Evolutionary conservation across 1,140 invertebrate genomes (phyloP), one percentile per base, ranked within the genome.

Genomic region (Medauroidea extradentata): DNA sequence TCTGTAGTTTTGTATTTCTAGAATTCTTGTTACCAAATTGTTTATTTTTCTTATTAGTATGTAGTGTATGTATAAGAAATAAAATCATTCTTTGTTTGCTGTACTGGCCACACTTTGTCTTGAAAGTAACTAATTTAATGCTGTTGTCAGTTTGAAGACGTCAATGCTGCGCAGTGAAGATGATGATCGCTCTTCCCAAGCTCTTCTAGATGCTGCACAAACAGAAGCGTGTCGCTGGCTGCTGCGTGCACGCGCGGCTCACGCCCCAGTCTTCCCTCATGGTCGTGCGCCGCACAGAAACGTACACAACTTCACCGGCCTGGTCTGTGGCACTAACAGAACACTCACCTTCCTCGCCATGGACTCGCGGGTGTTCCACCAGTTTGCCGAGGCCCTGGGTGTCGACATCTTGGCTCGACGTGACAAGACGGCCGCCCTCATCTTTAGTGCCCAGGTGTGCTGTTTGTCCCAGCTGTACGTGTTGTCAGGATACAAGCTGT

Each of bases 351-450:
- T 92, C 58, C 68, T 89, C 29, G 86, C 85, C 1, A 79, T 92
- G 48, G 89, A 92, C 67, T 85, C 85, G 65, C 66, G 85, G 3
- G 67, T 79, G 25, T 88, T 86, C 67, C 81, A 81, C 59, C 80
- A 87, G 65, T 90, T 90, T 71, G 84, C 88, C 7, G 82, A 89
- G 67, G 79, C 80, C 24, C 76, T 93, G 24, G 88, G 89, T 1
- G 79, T 88, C 19, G 81, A 88, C 69, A 71, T 87, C n/a, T 68
- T 72, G 13, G 80, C 75, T 27, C 75, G 70, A 29, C 77, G 75
- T 44, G 81, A 89, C 65, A 84, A 82, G 70, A 87, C 87, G 48
- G 81, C 83, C 41, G 83, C 83, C 50, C 78, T 90, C 23, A 89
- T 91, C 63, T 70, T 91, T 53, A 85, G 91, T 74, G 80, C 82